These are phyloP conservation scores for Cantharis nigra DNA, from an alignment of 2,888 invertebrate species.

Conservation along the genomic window DNA sequence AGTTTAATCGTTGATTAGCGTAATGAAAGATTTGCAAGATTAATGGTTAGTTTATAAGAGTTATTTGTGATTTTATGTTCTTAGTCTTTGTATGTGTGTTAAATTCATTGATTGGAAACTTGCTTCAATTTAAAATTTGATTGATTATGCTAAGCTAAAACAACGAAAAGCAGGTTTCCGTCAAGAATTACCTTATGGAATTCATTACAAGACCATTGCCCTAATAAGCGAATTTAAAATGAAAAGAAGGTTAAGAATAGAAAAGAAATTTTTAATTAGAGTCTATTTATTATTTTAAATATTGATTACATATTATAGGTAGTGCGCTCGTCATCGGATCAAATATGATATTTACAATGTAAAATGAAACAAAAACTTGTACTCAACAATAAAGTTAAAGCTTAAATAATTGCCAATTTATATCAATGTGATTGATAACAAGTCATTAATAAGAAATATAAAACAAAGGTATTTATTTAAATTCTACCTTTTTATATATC, in stretches of 20 bases:
- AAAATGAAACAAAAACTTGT: constrained; percentile 54
- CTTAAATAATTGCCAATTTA: constrained; percentile 36
- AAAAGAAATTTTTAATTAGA: constrained; percentile 41
- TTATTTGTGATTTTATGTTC: no score
- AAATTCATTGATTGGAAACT: no score
- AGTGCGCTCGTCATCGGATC: constrained; percentile 55
- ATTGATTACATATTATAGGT: constrained; percentile 59
- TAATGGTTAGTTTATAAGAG: no score
- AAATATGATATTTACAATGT: constrained; percentile 59
- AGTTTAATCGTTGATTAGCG: no score
- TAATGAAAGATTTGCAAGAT: no score
- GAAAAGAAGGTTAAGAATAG: neutral
- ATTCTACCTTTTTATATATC: constrained; percentile 30
- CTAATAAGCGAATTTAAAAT: neutral
- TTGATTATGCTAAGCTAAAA: no score
- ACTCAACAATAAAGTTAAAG: constrained; percentile 54
- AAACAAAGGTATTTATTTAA: constrained; percentile 21
- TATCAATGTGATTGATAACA: neutral
- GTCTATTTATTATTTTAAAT: constrained; percentile 57
- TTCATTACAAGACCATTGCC: no score
- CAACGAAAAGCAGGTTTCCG: no score
- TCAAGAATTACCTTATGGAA: no score
- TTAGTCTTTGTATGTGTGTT: no score
- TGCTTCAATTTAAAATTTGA: no score
- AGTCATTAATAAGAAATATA: constrained; percentile 10